Evolutionary conservation across 2,113 vertebrate genomes (phyloP), one percentile per base, ranked within the genome.

Genomic region (Rhynchomys soricoides): DNA sequence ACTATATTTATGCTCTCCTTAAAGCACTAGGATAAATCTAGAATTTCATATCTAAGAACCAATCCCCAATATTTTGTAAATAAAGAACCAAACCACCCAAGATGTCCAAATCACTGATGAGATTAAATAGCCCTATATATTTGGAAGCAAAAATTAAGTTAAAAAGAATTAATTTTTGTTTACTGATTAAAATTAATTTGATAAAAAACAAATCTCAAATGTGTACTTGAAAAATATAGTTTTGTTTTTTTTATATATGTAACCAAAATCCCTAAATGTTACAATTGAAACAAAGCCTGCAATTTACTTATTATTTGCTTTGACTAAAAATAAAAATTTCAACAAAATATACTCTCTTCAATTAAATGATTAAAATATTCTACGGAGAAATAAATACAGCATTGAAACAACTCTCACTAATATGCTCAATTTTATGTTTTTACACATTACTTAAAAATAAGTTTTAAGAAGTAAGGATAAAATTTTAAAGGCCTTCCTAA

Each of bases 331-430:
- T 15, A 95, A 75, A 95, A 94, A 89, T 90, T 4, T 64, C 74
- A 95, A 22, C 13, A 94, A 95, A 97, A 93, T 71, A 94, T 92
- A 71, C 93, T 71, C 57, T 90, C 43, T n/a, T 95, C 77, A 78
- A 89, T 26, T 57, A 83, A 83, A 5, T 64, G 17, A 37, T 73
- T 26, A 96, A 64, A 97, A 92, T 81, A 87, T 8, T 73, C 91
- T 77, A 85, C 22, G n/a, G n/a, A n/a, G n/a, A n/a, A 95, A 97
- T 86, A 90, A 75, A 95, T 89, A 86, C 21, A 91, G 43, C 29
- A 93, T 89, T 91, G 5, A 89, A 94, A 50, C 10, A 59, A 50
- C 13, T 31, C 55, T 34, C 26, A 26, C 59, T 66, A 37, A 26
- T 75, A 86, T 31, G 9, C 55, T 21, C 55, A 83, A 73, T 55